Evolutionary conservation across 2,888 invertebrate genomes (phyloP).

Genomic region (Apocheima hispidaria): DNA sequence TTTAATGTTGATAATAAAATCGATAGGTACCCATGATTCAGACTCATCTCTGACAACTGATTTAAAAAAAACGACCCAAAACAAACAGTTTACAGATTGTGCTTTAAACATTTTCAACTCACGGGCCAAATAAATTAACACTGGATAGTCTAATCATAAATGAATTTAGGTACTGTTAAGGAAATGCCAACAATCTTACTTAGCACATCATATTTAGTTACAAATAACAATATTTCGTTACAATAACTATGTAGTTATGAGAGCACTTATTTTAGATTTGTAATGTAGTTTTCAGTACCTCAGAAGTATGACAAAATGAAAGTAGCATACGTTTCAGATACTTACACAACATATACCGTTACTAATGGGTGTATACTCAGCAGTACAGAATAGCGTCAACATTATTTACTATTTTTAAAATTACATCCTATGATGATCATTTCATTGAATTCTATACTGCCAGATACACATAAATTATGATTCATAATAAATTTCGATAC

Average conservation of each 20-base stretch:
- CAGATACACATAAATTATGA: slow-evolving; percentile 32
- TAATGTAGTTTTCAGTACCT: slow-evolving; percentile 19
- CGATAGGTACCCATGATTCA: slow-evolving; percentile 9
- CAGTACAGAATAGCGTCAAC: slow-evolving; percentile 34
- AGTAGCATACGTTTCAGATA: slow-evolving; percentile 33
- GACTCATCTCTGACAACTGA: slow-evolving; percentile 1
- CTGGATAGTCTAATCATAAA: slow-evolving; percentile 6
- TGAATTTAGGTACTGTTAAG: slow-evolving; percentile 7
- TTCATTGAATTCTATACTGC: slow-evolving; percentile 28
- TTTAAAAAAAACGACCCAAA: neutral
- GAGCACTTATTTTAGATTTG: slow-evolving; percentile 44
- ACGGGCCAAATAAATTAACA: slow-evolving; percentile 10
- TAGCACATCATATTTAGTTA: slow-evolving; percentile 10
- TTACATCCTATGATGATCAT: slow-evolving; percentile 6
- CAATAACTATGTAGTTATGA: slow-evolving; percentile 18
- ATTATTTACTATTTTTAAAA: slow-evolving; percentile 22
- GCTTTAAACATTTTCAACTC: slow-evolving; percentile 8
- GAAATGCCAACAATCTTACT: slow-evolving; percentile 12
- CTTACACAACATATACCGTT: slow-evolving; percentile 44
- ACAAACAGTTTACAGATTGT: slow-evolving; percentile 15
- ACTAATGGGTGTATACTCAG: slow-evolving; percentile 42
- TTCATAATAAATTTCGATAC: slow-evolving; percentile 57
- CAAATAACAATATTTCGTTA: no score
- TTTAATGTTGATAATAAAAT: slow-evolving; percentile 17
- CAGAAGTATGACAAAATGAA: slow-evolving; percentile 2